Evolutionary conservation across 2,888 invertebrate species (phyloP), one percentile per base, ranked within the genome.

Genomic region (Heliconius aoede): DNA sequence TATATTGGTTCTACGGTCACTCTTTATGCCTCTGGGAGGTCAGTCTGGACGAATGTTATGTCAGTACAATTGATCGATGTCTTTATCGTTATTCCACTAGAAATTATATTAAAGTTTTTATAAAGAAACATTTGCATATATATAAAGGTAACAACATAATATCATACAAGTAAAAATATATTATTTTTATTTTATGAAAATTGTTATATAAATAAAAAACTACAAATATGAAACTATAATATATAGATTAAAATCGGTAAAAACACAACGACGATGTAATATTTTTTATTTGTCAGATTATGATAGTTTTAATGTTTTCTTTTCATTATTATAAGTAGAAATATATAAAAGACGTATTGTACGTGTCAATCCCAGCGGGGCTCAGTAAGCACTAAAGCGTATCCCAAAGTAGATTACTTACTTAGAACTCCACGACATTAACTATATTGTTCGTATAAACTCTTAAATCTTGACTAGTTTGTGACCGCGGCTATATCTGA

Each of bases 371-470:
- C 60, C 60, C 24, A 36, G 58, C 26, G 26, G 72, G 24, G 26
- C 28, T 11, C 26, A 72, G 60, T 26, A 72, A 60, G 36, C 60
- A 72, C 26, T 72, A 61, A 72, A 72, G 26, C 26, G 72, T 61
- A 60, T 13, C 60, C 72, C 26, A 28, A 60, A 40, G 72, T 61
- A 61, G 72, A 72, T 72, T 26, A 72, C 36, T 72, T 40, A 32
- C 36, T 72, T 24, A 24, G 32, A 72, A 21, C 60, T 61, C 11
- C 5, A 4, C 18, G 24, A 61, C 72, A 72, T 60, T 72, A 61
- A 72, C 40, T 36, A 61, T 40, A 72, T 26, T 61, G 61, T n/a
- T 36, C 36, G 24, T 36, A 36, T 3, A 28, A 40, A 40, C 60
- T 72, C 40, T 40, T 60, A 36, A 61, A 72, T 60, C 60, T 60